Percentiles rank a stretch among this genome's conserved stretches.
These are phyloP conservation scores for Mustela lutreola DNA, from an alignment of 2,113 vertebrate species.

Conservation along the genomic window DNA sequence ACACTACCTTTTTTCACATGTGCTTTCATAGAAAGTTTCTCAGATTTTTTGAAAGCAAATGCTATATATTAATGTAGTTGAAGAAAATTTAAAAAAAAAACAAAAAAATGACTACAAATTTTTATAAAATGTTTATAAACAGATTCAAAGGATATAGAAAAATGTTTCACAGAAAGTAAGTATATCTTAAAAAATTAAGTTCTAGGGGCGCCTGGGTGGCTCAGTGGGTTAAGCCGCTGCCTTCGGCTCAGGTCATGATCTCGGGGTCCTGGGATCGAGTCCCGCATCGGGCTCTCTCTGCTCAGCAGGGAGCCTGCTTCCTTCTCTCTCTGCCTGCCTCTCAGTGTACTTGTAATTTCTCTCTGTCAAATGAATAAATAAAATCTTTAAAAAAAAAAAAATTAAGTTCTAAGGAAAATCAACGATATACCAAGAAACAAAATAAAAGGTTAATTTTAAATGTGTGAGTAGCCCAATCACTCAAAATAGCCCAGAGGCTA, in stretches of 20 bases:
- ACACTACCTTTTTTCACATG: background rate
- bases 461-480: background rate
- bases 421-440: background rate
- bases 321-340: too few species aligned
- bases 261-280: too few species aligned
- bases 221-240: too few species aligned
- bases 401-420: background rate
- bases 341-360: too few species aligned
- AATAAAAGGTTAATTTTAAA: conserved; percentile 26
- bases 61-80: background rate
- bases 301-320: too few species aligned
- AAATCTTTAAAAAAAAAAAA: too few species aligned
- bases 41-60: background rate
- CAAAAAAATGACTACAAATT: background rate
- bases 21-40: background rate
- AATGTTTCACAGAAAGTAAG: background rate
- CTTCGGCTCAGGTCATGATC: too few species aligned
- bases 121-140: background rate
- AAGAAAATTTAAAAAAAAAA: background rate
- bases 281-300: too few species aligned
- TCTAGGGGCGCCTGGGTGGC: too few species aligned
- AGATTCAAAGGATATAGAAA: background rate
- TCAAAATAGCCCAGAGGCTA: background rate
- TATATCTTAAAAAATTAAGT: background rate
- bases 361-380: too few species aligned